Evolutionary conservation across 2,888 invertebrate species (phyloP).

Genomic region (Oxytorus armatus): DNA sequence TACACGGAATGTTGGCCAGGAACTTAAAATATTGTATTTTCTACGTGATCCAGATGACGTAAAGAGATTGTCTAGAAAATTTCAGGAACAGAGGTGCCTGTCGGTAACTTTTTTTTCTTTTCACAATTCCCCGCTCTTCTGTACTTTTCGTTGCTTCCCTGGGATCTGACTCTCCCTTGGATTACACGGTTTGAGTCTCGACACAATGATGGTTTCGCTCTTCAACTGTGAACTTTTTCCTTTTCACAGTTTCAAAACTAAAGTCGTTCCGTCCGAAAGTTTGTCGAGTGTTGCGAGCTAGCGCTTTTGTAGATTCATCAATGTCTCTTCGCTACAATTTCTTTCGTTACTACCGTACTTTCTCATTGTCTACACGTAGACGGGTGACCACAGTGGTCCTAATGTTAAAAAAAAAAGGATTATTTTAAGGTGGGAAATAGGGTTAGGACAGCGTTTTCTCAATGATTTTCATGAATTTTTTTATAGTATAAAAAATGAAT

Average conservation of each 20-base stretch:
- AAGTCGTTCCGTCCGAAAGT: conserved; percentile 42
- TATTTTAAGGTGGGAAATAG: neutral
- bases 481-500: too few species aligned
- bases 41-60: too few species aligned
- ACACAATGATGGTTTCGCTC: conserved; percentile 9
- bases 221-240: conserved; percentile 15
- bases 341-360: conserved; percentile 33
- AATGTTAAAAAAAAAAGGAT: conserved; percentile 17
- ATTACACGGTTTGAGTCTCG: conserved; percentile 4
- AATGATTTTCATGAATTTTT: too few species aligned
- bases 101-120: neutral
- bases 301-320: conserved; percentile 46
- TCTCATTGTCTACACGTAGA: conserved; percentile 19
- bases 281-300: conserved; percentile 16
- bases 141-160: neutral
- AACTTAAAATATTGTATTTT: too few species aligned
- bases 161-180: too few species aligned
- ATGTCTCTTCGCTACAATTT: conserved; percentile 50
- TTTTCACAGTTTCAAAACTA: conserved; percentile 29
- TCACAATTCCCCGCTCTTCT: neutral
- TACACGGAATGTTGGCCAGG: neutral
- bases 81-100: too few species aligned
- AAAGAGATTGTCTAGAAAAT: too few species aligned
- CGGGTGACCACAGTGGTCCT: neutral
- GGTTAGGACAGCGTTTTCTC: too few species aligned